Evolutionary conservation across 2,113 vertebrate genomes (phyloP).

Genomic region (Lontra canadensis): DNA sequence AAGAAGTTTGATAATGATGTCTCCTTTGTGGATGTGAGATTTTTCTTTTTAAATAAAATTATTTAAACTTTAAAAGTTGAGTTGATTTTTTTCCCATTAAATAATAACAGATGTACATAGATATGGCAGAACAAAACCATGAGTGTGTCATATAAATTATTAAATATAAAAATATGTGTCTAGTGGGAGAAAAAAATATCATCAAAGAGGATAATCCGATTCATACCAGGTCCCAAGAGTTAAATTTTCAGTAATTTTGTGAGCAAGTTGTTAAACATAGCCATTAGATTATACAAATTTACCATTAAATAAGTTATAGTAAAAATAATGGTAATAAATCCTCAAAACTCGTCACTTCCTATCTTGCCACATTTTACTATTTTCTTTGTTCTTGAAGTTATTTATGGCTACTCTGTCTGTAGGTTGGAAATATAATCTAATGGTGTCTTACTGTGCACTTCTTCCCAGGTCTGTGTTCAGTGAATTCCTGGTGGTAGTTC

Average conservation of each 20-base stretch:
- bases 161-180: not conserved
- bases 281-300: not conserved
- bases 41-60: conserved; percentile 18
- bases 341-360: not conserved
- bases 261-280: conserved; percentile 13
- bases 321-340: not conserved
- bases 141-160: not conserved
- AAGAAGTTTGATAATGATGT: not conserved
- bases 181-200: conserved; percentile 12
- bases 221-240: not conserved
- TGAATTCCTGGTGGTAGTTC: not conserved
- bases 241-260: not conserved
- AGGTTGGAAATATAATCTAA: not conserved
- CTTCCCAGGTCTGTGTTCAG: not conserved
- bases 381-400: not conserved
- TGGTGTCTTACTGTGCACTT: not conserved
- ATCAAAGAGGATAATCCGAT: not conserved
- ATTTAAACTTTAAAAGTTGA: not conserved
- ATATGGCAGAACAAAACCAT: not conserved
- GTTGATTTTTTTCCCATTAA: not conserved
- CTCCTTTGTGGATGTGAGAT: not conserved
- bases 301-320: not conserved
- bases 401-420: not conserved
- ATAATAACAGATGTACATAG: not conserved
- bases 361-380: not conserved